phyloP scores from a whole-genome alignment of 2,888 invertebrate genomes.

The Acronicta psi region DNA sequence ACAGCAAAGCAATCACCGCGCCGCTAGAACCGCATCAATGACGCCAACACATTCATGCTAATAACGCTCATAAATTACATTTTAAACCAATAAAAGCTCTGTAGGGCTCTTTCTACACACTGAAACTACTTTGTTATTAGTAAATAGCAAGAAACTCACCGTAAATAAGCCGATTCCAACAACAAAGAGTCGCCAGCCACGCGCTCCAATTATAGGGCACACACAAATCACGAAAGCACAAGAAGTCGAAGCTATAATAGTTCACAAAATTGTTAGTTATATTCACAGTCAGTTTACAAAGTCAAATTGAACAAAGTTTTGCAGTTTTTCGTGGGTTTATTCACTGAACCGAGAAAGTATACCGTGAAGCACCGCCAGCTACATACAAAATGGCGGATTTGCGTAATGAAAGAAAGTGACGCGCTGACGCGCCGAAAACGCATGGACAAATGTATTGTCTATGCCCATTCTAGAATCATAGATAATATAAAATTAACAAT shows the following conservation, averaged over 20 bases:
- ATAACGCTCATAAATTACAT: constrained; percentile 51
- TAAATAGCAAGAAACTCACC: constrained; percentile 77
- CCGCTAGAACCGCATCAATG: constrained; percentile 73
- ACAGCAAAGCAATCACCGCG: constrained; percentile 71
- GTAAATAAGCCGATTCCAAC: constrained; percentile 86
- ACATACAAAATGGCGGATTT: constrained; percentile 90
- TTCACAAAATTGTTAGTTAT: constrained; percentile 76
- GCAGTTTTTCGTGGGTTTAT: constrained; percentile 81
- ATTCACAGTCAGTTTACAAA: constrained; percentile 75
- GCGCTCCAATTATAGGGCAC: constrained; percentile 88
- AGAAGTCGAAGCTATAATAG: constrained; percentile 73
- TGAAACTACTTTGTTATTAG: constrained; percentile 57
- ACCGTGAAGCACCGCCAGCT: constrained; percentile 87
- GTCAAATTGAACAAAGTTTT: constrained; percentile 79
- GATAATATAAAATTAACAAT: background rate
- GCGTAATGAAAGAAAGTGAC: constrained; percentile 88
- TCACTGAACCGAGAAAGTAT: constrained; percentile 84
- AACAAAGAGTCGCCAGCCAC: constrained; percentile 89
- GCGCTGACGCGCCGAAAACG: constrained; percentile 85
- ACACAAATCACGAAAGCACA: constrained; percentile 87
- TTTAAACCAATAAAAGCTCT: constrained; percentile 49
- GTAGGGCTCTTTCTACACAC: constrained; percentile 37
- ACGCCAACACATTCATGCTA: constrained; percentile 76
- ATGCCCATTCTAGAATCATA: constrained; percentile 41
- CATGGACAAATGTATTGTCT: constrained; percentile 68